Evolutionary conservation across 2,113 vertebrate species (phyloP), one percentile per base, ranked within the genome.

Genomic region (Ornithorhynchus anatinus): DNA sequence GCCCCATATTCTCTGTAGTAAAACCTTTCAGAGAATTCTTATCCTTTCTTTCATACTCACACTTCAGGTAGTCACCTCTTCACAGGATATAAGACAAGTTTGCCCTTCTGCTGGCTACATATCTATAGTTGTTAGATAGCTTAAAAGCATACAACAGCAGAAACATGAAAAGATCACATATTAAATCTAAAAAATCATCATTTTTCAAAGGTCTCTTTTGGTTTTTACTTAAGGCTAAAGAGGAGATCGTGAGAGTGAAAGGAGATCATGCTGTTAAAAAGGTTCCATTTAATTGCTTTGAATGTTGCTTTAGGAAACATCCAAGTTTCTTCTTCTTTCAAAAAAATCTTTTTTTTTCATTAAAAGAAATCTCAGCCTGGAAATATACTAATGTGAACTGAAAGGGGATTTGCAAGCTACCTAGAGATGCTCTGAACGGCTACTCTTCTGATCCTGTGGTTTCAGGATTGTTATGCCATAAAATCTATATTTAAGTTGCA

Each of bases 51-150:
- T 92, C 83, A 91, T 92, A 91, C 65, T 31, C 67, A 91, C 91
- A 86, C 89, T 93, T 93, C 89, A 91, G 92, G 91, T 91, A 94
- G 90, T 91, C 89, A 90, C 84, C 91, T 91, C 88, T 91, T 93
- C 86, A 85, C 86, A 92, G 88, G 90, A 84, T 80, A 72, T 80
- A 86, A 90, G 86, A 74, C 81, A 88, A 82, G 80, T 80, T 86
- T 90, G 87, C 89, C 90, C 87, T 90, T 90, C 84, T 87, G 61
- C 56, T 5, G 0, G 70, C 64, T 89, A 82, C 39, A 84, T 85
- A 88, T 86, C 82, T 79, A 78, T 85, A 89, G 88, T 84, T 92
- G 82, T 89, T 87, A 90, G 80, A 83, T 33, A 86, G 81, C 89
- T 90, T 89, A 88, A 89, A 92, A 91, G 86, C 86, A 86, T 73